Evolutionary conservation across 1,140 invertebrate species (phyloP).

Genomic region (Panagrolaimus sp.): DNA sequence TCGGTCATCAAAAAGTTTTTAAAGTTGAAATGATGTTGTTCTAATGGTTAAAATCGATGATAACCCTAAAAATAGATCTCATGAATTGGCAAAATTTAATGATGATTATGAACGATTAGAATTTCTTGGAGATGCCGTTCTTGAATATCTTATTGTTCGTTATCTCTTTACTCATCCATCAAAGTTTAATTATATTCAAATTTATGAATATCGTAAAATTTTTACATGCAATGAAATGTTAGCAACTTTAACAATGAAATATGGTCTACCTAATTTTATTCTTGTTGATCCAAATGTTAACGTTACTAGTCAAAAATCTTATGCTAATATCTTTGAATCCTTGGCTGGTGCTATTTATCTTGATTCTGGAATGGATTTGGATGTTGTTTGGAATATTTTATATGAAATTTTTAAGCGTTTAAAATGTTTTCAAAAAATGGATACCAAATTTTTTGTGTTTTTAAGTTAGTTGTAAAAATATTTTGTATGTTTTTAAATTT

Average conservation of each 20-base stretch:
- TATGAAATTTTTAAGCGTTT: conserved; percentile 67
- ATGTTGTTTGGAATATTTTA: conserved; percentile 91
- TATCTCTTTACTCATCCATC: conserved; percentile 89
- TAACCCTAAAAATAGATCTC: too few relatives aligned
- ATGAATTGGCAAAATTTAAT: conserved; percentile 83
- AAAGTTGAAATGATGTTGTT: too few relatives aligned
- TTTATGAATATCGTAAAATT: conserved; percentile 92
- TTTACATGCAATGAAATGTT: conserved; percentile 99
- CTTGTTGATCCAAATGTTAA: conserved; percentile 68
- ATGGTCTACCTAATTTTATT: conserved; percentile 26
- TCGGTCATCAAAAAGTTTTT: too few relatives aligned
- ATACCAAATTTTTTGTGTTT: too few relatives aligned
- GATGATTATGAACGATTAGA: conserved; percentile 94
- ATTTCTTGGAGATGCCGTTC: conserved; percentile 93
- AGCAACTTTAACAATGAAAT: conserved; percentile 79
- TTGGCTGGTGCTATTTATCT: conserved; percentile 93
- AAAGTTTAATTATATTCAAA: conserved; percentile 79
- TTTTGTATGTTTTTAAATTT: too few relatives aligned
- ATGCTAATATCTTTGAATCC: conserved; percentile 98
- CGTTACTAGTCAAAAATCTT: conserved; percentile 73
- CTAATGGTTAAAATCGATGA: too few relatives aligned
- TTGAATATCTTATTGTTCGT: conserved; percentile 91
- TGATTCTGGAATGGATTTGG: conserved; percentile 86
- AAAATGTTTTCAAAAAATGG: too few relatives aligned
- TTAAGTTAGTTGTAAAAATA: too few relatives aligned